Conservation (phyloP, 30 jellyfish, hydroid and myxozoan species). For the Morbakka virulenta region DNA sequence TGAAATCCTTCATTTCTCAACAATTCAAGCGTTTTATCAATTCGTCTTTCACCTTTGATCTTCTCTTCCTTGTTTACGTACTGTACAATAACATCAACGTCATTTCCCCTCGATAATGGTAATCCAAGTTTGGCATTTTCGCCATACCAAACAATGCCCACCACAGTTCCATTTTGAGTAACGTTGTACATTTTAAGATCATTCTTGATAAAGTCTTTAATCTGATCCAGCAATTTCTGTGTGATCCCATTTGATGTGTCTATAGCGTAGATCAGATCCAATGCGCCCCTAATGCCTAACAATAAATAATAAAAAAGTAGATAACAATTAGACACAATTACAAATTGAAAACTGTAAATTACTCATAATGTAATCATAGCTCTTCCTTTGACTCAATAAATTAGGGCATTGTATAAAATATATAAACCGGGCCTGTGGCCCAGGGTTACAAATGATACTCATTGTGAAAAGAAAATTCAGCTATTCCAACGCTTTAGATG, state of each 20-base stretch:
- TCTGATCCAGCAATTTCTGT: neutral
- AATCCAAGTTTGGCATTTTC: neutral
- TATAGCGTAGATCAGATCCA: conserved; percentile 22
- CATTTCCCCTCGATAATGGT: neutral
- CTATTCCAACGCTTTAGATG: too few species aligned
- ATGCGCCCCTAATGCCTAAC: conserved; percentile 3
- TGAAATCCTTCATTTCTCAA: too few species aligned
- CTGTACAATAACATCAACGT: neutral
- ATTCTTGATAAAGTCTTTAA: conserved; percentile 6
- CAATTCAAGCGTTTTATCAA: neutral
- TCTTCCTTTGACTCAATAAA: too few species aligned
- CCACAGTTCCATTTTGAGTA: conserved; percentile 6
- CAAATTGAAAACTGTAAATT: too few species aligned
- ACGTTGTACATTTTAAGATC: conserved; percentile 1
- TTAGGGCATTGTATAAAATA: too few species aligned
- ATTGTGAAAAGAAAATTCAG: too few species aligned
- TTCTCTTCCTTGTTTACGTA: neutral
- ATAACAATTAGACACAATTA: too few species aligned
- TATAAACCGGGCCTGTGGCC: too few species aligned
- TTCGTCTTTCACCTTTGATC: conserved; percentile 6
- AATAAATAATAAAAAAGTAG: neutral
- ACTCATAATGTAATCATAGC: too few species aligned
- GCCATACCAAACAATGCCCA: conserved; percentile 32
- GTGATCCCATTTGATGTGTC: conserved; percentile 44
- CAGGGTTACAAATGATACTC: too few species aligned